phyloP scores from a whole-genome alignment of 2,888 invertebrate genomes.

The Euzophera pinguis region DNA sequence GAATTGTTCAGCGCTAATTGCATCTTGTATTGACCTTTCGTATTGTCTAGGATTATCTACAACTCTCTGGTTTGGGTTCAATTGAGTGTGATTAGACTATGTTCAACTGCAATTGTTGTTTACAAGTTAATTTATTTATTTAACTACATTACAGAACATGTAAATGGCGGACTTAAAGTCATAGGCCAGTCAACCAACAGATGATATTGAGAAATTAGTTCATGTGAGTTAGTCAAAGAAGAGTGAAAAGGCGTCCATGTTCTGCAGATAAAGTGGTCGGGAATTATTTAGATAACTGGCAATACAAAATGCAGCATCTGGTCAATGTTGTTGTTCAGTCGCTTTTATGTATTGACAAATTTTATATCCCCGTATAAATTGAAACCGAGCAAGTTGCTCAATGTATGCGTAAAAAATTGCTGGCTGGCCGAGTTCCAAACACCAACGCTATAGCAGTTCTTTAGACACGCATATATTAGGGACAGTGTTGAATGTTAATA shows the following conservation, averaged over 20 bases:
- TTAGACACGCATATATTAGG: background rate
- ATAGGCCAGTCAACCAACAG: no score
- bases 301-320: background rate
- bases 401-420: background rate
- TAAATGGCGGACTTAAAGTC: no score
- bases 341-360: conserved; percentile 7
- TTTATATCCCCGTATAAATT: conserved; percentile 4
- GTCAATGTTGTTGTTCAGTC: background rate
- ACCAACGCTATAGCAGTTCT: background rate
- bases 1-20: conserved; percentile 6
- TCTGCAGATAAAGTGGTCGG: no score
- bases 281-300: background rate
- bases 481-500: background rate
- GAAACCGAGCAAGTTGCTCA: background rate
- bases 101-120: no score
- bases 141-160: no score
- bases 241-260: no score
- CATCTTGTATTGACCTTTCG: conserved; percentile 3
- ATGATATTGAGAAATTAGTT: no score
- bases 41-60: background rate
- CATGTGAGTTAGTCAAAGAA: no score
- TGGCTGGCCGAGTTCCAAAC: background rate
- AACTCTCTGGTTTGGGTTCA: background rate
- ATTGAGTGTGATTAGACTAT: background rate
- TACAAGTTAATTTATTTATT: no score